Evolutionary conservation across 1,140 invertebrate genomes (phyloP).

Genomic region (Melanaphis sacchari): DNA sequence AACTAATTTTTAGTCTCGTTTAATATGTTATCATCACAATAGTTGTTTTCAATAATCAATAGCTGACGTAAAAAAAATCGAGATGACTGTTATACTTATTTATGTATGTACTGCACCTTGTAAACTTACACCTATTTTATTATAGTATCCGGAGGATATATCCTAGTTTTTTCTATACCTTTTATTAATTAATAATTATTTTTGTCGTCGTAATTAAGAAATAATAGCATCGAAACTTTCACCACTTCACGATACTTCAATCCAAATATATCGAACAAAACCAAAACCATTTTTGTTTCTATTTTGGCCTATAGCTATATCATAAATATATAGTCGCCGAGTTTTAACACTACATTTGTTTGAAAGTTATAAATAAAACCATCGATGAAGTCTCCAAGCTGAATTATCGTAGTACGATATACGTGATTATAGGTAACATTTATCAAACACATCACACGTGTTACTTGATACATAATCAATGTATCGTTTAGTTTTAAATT

Average conservation of each 20-base stretch:
- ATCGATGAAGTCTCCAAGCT: background rate
- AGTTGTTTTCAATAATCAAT: background rate
- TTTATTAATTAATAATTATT: background rate
- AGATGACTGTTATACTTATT: background rate
- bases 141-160: background rate
- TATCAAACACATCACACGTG: background rate
- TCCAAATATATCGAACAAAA: background rate
- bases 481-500: background rate
- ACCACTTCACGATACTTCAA: background rate
- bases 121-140: slow-evolving; percentile 2
- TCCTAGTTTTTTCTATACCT: background rate
- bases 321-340: background rate
- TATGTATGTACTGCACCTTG: background rate
- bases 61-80: background rate
- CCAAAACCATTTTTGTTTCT: background rate
- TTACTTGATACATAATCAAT: background rate
- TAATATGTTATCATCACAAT: background rate
- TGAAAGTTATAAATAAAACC: background rate
- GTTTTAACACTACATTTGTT: background rate
- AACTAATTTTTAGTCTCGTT: background rate
- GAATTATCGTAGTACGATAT: background rate
- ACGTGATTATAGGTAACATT: background rate
- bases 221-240: slow-evolving; percentile 20
- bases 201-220: background rate
- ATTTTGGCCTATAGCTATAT: background rate